Percentiles rank a stretch among this genome's conserved stretches.
Conservation (phyloP, 2,113 vertebrate species). For the Mungos mungo region DNA sequence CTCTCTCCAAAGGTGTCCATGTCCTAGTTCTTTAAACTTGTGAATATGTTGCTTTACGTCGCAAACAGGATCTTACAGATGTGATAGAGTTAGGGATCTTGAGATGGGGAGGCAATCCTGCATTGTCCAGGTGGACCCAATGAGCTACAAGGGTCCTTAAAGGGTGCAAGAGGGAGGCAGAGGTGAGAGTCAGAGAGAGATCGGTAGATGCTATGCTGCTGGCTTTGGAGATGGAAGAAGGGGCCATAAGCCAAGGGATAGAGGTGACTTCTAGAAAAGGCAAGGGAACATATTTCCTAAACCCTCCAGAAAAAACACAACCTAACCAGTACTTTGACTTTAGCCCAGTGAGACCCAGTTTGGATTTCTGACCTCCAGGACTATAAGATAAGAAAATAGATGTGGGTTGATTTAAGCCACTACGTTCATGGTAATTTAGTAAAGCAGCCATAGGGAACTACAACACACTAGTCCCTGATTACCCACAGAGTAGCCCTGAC, state of each 20-base stretch:
- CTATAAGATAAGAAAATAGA: no score
- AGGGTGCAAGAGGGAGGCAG: not conserved
- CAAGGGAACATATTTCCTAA: not conserved
- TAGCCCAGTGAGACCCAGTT: not conserved
- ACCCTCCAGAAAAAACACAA: not conserved
- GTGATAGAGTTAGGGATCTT: not conserved
- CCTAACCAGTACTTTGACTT: not conserved
- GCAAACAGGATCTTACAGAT: no score
- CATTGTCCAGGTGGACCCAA: not conserved
- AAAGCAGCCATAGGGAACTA: not conserved
- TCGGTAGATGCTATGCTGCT: not conserved
- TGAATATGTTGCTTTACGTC: not conserved
- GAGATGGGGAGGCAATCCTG: not conserved
- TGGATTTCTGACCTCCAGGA: not conserved
- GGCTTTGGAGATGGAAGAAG: not conserved
- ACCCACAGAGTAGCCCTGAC: fast-evolving
- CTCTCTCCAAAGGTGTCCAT: not conserved
- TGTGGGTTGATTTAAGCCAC: not conserved
- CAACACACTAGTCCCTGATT: no score
- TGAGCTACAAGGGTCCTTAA: not conserved
- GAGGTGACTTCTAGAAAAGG: not conserved
- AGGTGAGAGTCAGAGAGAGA: not conserved
- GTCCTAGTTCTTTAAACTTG: not conserved
- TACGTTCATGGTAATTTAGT: not conserved
- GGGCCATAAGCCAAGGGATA: not conserved